Base-by-base conservation (phyloP, 2,797 vertebrate species). In the Remorina albescens region DNA sequence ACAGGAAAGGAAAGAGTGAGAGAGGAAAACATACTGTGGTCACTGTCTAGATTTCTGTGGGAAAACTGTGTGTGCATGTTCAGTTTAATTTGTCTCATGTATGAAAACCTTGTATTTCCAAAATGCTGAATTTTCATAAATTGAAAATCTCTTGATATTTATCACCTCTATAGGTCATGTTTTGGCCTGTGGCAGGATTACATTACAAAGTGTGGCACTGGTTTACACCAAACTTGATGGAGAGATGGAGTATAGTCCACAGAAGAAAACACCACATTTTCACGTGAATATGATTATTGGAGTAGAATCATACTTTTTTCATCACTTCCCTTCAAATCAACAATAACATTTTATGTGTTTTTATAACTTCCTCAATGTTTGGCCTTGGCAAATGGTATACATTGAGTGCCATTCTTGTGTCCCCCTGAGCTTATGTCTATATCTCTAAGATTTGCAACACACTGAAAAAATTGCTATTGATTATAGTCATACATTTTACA, bases 1-100 rank as follows among this genome's bases (percentile, higher is more conserved):
- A 63, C 41, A 37, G 71, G 65, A 74, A 65, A 28, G 66, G 71
- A 78, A 75, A 66, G 71, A 78, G 68, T 80, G 70, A 73, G 74
- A 67, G 62, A 36, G 75, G 51, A 47, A 71, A 74, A 74, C 44
- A 71, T 74, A 44, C 28, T 64, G 56, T 0, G 51, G 57, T 62
- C 54, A 23, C 49, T 25, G 60, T 59, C 54, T 77, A 47, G 53
- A 44, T 16, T 42, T 58, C 71, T 56, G 70, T 76, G 78, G 54
- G 64, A 80, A 77, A 71, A 36, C 26, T 9, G 30, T 39, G 39
- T 25, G 61, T 63, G 53, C 18, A 19, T 79, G 54, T 61, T 57
- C 26, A 30, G 49, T 42, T 46, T 41, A 34, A 67, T n/a, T 11
- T 18, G 28, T 67, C 13, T 65, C 8, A 16, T 2, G 2, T 26